Percentiles rank a stretch among this genome's conserved stretches.
Conservation (phyloP, 2,888 invertebrate species). For the Chromoteleia sp. region DNA sequence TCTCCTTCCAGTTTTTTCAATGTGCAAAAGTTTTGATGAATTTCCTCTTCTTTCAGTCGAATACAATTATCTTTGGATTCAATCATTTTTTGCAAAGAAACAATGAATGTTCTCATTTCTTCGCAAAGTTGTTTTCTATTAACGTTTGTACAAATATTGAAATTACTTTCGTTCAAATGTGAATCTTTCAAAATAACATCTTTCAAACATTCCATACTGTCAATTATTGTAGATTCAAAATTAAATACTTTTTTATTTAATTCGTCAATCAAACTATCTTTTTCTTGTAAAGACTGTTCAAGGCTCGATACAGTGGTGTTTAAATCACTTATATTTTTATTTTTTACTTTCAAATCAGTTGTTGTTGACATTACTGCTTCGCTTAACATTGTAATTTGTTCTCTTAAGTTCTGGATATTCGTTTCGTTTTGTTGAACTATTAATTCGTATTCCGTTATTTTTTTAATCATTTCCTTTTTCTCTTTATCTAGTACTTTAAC, state of each 20-base stretch:
- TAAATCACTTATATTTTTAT: conserved; percentile 10
- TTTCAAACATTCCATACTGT: conserved; percentile 22
- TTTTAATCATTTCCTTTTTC: conserved; percentile 8
- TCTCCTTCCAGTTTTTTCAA: conserved; percentile 14
- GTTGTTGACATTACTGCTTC: not conserved
- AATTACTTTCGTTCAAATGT: conserved; percentile 19
- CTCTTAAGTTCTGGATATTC: conserved; percentile 13
- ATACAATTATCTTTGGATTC: conserved; percentile 53
- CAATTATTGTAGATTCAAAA: conserved; percentile 12
- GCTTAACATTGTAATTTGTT: conserved; percentile 8
- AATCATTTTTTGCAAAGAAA: conserved; percentile 40
- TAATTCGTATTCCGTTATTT: conserved; percentile 17
- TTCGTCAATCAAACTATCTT: conserved; percentile 18
- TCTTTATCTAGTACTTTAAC: conserved; percentile 5
- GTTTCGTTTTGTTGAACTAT: conserved; percentile 7
- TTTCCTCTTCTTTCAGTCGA: conserved; percentile 59
- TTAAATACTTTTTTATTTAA: conserved; percentile 31
- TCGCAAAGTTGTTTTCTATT: conserved; percentile 58
- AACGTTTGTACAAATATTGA: conserved; percentile 13
- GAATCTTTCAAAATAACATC: conserved; percentile 13
- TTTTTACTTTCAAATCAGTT: conserved; percentile 23
- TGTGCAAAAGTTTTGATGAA: conserved; percentile 32
- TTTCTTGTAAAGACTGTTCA: conserved; percentile 19
- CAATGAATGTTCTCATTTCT: conserved; percentile 50
- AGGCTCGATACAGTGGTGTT: conserved; percentile 4